Evolutionary conservation across 2,888 invertebrate genomes (phyloP), one percentile per base, ranked within the genome.

Genomic region (Morinoia aosen): DNA sequence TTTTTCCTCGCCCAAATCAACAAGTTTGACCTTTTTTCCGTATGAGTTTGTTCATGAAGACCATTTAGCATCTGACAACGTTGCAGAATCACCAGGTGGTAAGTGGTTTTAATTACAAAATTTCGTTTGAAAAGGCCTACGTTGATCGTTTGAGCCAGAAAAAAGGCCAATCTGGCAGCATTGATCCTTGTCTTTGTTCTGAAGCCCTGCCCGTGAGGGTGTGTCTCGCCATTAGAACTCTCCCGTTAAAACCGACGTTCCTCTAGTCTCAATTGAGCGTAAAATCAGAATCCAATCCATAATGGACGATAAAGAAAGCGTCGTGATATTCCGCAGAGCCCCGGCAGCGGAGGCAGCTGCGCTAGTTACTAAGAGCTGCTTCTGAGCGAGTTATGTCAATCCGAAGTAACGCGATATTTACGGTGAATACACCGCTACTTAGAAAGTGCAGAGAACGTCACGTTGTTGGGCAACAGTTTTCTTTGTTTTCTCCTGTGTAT

Each of bases 221-320:
- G 76, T 76, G 76, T 76, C 25, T 76, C 33, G 25, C 76, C 33
- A 76, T 76, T 76, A 76, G 76, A 76, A 76, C 61, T 76, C 76
- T 10, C 76, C 76, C 76, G 76, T 76, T 76, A 33, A 76, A 76
- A 76, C 76, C 25, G 76, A 76, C 76, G 76, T 76, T 76, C 76
- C 25, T 76, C 76, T 76, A 76, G 76, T 76, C 76, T 76, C 76
- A 33, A 76, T 76, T 76, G 76, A 76, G 33, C 76, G 76, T 76
- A 76, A 76, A 76, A 76, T 76, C 76, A 76, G 76, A 76, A 76
- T 76, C 76, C 76, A 76, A 76, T 76, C 76, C 76, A 76, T 76
- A 25, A 76, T 76, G 76, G 76, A 76, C 33, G 25, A 76, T 76
- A 76, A 76, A 76, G 76, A 76, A 76, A 76, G 76, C 76, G 19